phyloP scores from a whole-genome alignment of 2,797 vertebrate genomes.

The Otolemur crassicaudatus region DNA sequence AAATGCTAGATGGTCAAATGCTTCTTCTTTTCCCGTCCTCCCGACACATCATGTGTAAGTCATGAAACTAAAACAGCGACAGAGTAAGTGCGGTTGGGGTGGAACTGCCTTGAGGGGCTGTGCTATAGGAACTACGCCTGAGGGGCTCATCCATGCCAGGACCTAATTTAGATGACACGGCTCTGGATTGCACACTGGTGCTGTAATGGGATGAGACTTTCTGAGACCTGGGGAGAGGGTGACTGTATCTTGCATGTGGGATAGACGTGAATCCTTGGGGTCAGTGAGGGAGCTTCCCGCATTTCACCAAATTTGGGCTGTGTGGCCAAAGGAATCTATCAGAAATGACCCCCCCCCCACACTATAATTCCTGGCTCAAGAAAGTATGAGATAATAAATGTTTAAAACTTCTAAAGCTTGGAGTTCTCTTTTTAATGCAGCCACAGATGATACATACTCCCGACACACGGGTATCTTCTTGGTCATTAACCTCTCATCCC shows the following conservation, averaged over 20 bases:
- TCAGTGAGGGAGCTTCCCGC: neutral
- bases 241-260: too few relatives aligned
- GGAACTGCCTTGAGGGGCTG: neutral
- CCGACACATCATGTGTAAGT: neutral
- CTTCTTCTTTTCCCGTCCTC: neutral
- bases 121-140: neutral
- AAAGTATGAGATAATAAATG: neutral
- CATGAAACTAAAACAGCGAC: neutral
- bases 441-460: neutral
- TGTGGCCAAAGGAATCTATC: neutral
- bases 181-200: neutral
- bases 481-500: neutral
- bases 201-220: neutral
- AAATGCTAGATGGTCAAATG: neutral
- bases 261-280: too few relatives aligned
- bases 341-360: neutral
- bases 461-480: neutral
- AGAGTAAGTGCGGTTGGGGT: neutral
- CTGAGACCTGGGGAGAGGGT: too few relatives aligned
- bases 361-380: neutral
- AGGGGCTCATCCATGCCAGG: neutral
- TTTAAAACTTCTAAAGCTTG: neutral
- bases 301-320: neutral
- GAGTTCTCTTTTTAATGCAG: neutral
- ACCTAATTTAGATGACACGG: neutral